These are phyloP conservation scores for Ornithoptera priamus DNA, from an alignment of 2,888 invertebrate genomes.

Conservation along the genomic window DNA sequence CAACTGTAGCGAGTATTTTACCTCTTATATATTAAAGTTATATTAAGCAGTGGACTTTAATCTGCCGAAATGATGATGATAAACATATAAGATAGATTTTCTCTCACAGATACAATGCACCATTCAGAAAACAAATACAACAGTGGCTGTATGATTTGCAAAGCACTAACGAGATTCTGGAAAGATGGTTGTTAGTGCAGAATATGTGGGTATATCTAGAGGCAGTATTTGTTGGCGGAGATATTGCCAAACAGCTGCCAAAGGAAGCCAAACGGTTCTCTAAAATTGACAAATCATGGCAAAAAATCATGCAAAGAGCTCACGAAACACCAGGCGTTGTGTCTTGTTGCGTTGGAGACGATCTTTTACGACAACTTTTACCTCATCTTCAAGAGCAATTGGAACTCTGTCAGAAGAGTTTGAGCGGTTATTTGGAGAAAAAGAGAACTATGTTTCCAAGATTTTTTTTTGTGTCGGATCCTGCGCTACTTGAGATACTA, in stretches of 20 bases:
- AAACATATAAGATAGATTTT: conserved; percentile 13
- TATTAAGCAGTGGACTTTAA: too few species aligned
- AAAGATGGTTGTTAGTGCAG: conserved; percentile 97
- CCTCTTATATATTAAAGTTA: too few species aligned
- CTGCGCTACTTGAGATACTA: conserved; percentile 92
- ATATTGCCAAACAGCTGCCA: conserved; percentile 98
- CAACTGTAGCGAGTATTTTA: too few species aligned
- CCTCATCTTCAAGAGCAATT: conserved; percentile 97
- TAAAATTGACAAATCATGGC: conserved; percentile 99
- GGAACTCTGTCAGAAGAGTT: conserved; percentile 97
- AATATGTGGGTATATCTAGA: conserved; percentile 99
- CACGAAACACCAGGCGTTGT: conserved; percentile 98
- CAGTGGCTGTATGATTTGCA: conserved; percentile 97
- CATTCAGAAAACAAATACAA: conserved; percentile 97
- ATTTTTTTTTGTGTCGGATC: conserved; percentile 97
- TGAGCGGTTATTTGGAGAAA: conserved; percentile 95
- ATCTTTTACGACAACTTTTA: conserved; percentile 92
- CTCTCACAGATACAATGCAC: conserved; percentile 91
- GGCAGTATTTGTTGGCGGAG: conserved; percentile 98
- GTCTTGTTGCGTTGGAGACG: conserved; percentile 97
- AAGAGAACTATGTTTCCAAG: conserved; percentile 96
- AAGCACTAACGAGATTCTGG: conserved; percentile 97
- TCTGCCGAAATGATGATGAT: neutral
- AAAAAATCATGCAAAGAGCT: conserved; percentile 97
- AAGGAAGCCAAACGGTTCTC: conserved; percentile 96